Percentiles rank a stretch among this genome's conserved stretches.
Evolutionary conservation across 1,140 invertebrate species (phyloP).

Genomic region (Orius insidiosus): DNA sequence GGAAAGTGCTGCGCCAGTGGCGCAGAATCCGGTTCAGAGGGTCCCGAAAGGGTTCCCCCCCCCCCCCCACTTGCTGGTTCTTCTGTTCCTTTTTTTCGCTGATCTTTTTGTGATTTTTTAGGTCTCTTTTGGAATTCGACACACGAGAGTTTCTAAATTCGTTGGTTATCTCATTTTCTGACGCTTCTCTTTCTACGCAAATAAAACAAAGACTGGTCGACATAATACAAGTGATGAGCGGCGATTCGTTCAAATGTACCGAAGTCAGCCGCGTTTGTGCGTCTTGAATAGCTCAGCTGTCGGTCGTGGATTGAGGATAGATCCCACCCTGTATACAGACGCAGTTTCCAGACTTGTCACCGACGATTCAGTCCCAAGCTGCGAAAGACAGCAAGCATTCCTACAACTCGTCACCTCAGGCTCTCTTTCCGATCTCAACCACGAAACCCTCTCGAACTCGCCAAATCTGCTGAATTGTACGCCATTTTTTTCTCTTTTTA

Average conservation of each 20-base stretch:
- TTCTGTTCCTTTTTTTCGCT: too few relatives aligned
- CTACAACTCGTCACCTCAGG: conserved; percentile 51
- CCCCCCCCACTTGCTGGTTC: too few relatives aligned
- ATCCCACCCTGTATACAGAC: conserved; percentile 23
- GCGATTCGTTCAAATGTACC: conserved; percentile 37
- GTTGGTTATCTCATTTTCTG: conserved; percentile 70
- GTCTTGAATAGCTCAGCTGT: conserved; percentile 31
- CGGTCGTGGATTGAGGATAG: conserved; percentile 25
- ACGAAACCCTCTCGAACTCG: conserved; percentile 17
- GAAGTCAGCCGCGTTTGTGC: conserved; percentile 39
- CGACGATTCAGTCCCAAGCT: conserved; percentile 35
- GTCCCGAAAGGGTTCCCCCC: too few relatives aligned
- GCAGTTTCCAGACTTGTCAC: conserved; percentile 34
- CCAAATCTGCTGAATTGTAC: conserved; percentile 20
- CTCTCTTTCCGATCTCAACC: conserved; percentile 25
- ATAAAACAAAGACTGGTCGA: conserved; percentile 65
- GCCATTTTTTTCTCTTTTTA: conserved; percentile 6
- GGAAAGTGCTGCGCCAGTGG: too few relatives aligned
- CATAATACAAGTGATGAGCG: conserved; percentile 55
- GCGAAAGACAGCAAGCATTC: conserved; percentile 64
- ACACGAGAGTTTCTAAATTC: conserved; percentile 82
- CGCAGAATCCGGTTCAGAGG: too few relatives aligned
- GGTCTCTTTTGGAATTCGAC: conserved; percentile 69
- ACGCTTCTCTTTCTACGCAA: conserved; percentile 52
- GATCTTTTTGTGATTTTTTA: too few relatives aligned